Evolutionary conservation across 2,113 vertebrate species (phyloP).

Genomic region (Sturnira hondurensis): DNA sequence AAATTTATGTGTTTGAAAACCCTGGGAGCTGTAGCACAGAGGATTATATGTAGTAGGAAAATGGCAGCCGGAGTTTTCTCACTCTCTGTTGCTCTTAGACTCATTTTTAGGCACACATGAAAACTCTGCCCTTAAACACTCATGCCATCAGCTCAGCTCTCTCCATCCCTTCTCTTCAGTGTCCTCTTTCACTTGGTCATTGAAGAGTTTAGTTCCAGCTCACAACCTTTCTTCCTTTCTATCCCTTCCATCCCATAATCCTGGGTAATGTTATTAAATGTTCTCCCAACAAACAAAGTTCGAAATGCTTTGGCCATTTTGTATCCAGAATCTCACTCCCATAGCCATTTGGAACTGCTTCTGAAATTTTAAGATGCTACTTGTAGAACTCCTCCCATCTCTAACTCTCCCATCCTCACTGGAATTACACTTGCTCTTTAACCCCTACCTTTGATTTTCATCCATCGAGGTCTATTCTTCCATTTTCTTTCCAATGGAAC

Average conservation of each 20-base stretch:
- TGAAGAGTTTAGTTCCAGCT: neutral
- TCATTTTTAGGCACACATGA: neutral
- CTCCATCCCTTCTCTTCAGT: neutral
- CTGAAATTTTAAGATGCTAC: neutral
- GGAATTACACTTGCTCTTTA: neutral
- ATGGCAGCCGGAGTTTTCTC: neutral
- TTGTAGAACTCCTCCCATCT: neutral
- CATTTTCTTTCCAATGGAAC: neutral
- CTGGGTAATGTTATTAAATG: neutral
- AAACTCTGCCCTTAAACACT: neutral
- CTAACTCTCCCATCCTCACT: neutral
- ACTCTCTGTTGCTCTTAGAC: neutral
- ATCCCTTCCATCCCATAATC: neutral
- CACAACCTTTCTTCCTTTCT: neutral
- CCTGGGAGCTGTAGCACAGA: neutral
- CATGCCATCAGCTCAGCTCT: neutral
- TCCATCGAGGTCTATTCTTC: neutral
- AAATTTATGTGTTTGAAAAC: neutral
- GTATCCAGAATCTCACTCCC: neutral
- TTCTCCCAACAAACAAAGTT: neutral
- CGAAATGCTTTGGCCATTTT: neutral
- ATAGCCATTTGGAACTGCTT: neutral
- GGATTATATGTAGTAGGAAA: neutral
- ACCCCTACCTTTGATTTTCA: neutral
- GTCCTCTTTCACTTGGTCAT: neutral